Percentiles rank a stretch among this genome's conserved stretches.
phyloP scores from a whole-genome alignment of 1,140 invertebrate genomes.

The Antheraea pernyi region DNA sequence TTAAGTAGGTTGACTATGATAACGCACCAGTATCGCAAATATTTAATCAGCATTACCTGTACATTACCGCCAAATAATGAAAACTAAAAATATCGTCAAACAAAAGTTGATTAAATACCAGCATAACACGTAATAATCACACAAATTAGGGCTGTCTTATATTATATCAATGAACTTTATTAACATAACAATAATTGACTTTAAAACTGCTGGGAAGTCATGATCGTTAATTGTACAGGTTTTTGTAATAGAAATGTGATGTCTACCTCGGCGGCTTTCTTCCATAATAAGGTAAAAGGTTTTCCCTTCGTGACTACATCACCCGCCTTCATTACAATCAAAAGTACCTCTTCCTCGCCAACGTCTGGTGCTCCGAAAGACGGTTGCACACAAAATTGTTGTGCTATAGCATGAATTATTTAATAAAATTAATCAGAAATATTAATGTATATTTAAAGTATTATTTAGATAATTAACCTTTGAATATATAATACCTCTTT shows the following conservation, averaged over 20 bases:
- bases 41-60: slow-evolving; percentile 7
- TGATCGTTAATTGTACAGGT: neutral
- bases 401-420: too few relatives aligned
- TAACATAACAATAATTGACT: neutral
- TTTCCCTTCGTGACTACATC: too few relatives aligned
- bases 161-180: neutral
- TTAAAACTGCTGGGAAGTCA: neutral
- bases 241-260: too few relatives aligned
- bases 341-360: too few relatives aligned
- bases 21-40: slow-evolving; percentile 3
- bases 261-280: neutral
- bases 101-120: slow-evolving; percentile 7
- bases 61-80: slow-evolving; percentile 3
- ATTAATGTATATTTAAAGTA: too few relatives aligned
- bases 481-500: too few relatives aligned
- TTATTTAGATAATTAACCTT: too few relatives aligned
- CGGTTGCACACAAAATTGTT: too few relatives aligned
- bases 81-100: neutral
- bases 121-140: neutral
- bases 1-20: slow-evolving; percentile 9
- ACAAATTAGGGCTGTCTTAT: neutral
- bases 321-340: too few relatives aligned
- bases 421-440: too few relatives aligned
- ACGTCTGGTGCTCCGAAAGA: too few relatives aligned
- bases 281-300: neutral